Base-by-base conservation (phyloP, 2,888 invertebrate genomes). In the Eudemis profundana region DNA sequence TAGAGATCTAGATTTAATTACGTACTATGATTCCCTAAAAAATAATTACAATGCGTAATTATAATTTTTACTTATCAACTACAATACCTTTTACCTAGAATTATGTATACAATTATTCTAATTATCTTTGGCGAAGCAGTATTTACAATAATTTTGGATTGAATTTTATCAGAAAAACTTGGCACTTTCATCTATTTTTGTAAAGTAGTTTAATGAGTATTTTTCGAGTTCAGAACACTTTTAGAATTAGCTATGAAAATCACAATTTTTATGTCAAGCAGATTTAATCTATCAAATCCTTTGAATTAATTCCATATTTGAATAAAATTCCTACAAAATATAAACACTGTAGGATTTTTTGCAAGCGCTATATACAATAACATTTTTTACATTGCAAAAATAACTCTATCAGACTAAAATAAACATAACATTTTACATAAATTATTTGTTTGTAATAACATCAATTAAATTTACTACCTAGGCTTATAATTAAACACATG, bases 121-220 rank as follows among this genome's bases (percentile, higher is more conserved):
- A 69, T 73, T 75, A 76, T 84, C 87, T 89, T 89, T 89, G 89
- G 89, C 87, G 81, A 86, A 87, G 82, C 79, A 73, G 73, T 89
- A 87, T 87, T 83, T 88, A 89, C 89, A 87, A 71, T 70, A 69
- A 66, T 57, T 57, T 54, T 42, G 12, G 33, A 27, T 46, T 44
- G n/a, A 59, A 36, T 53, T 21, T 29, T 17, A 65, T 61, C 51
- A 65, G 60, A 67, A 68, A 61, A 49, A 14, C 54, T 62, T 59
- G 49, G 44, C 57, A 51, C 46, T 54, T 49, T 29, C n/a, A 47
- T 46, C 19, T 47, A 61, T 60, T 64, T 44, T 42, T 38, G 47
- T 29, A 49, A 53, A 14, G 15, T 7, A 42, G n/a, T n/a, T 23
- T 8, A 27, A 54, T 42, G 29, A 42, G 61, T 61, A 42, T 50